These are phyloP conservation scores for Chouioia cunea DNA, from an alignment of 2,888 invertebrate species.

Conservation along the genomic window DNA sequence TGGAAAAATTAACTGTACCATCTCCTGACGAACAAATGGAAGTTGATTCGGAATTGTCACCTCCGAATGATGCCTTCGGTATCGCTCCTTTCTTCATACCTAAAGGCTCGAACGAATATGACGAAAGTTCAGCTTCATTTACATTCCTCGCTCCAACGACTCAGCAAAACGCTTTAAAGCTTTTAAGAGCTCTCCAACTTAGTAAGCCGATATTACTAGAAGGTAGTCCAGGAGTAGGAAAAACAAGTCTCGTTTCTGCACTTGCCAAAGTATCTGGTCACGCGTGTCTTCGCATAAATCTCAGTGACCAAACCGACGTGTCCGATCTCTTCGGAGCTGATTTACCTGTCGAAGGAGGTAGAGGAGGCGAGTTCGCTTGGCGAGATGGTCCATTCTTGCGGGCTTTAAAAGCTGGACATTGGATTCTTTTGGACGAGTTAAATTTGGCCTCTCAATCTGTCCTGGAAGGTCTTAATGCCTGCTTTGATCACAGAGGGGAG, in stretches of 20 bases:
- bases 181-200: slow-evolving; percentile 90
- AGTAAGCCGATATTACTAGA: slow-evolving; percentile 94
- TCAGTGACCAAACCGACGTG: slow-evolving; percentile 99
- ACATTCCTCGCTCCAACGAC: slow-evolving; percentile 85
- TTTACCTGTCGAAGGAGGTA: slow-evolving; percentile 90
- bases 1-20: slow-evolving; percentile 58
- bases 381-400: slow-evolving; percentile 95
- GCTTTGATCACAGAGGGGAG: slow-evolving; percentile 96
- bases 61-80: slow-evolving; percentile 73
- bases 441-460: slow-evolving; percentile 99
- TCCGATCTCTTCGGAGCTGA: slow-evolving; percentile 98
- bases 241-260: slow-evolving; percentile 94
- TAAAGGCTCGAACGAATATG: slow-evolving; percentile 66
- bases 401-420: slow-evolving; percentile 92
- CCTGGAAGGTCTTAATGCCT: slow-evolving; percentile 97
- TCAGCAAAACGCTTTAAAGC: slow-evolving; percentile 82
- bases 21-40: slow-evolving; percentile 40
- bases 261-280: slow-evolving; percentile 88
- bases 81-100: slow-evolving; percentile 83
- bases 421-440: slow-evolving; percentile 97
- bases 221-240: slow-evolving; percentile 98
- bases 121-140: slow-evolving; percentile 68
- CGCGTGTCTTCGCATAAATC: slow-evolving; percentile 90
- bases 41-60: slow-evolving; percentile 53
- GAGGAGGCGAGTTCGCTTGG: slow-evolving; percentile 92